Evolutionary conservation across 2,797 vertebrate genomes (phyloP).

Genomic region (Nannoperca obscura): DNA sequence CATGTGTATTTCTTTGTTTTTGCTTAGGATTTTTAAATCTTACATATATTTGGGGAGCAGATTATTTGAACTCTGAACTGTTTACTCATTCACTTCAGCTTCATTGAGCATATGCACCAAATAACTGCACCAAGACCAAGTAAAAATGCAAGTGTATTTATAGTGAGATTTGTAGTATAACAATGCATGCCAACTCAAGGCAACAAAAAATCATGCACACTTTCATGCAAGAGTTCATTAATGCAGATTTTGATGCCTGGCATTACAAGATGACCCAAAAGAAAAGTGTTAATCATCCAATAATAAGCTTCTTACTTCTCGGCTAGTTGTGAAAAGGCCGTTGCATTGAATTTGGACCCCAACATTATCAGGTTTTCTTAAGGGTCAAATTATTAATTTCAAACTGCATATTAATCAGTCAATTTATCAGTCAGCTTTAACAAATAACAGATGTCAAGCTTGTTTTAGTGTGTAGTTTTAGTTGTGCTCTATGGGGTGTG

Average conservation of each 20-base stretch:
- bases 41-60: not conserved
- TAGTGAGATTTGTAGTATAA: not conserved
- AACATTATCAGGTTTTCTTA: constrained; percentile 1
- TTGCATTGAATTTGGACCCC: not conserved
- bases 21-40: not conserved
- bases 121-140: no score
- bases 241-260: not conserved
- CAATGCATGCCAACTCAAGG: not conserved
- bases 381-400: constrained; percentile 29
- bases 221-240: not conserved
- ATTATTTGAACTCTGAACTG: not conserved
- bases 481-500: constrained; percentile 10
- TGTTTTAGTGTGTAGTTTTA: constrained; percentile 15
- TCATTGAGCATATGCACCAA: no score
- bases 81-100: not conserved
- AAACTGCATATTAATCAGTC: constrained; percentile 13
- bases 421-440: constrained; percentile 20
- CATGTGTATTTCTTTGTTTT: not conserved
- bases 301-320: constrained; percentile 1
- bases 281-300: not conserved
- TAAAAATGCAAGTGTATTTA: not conserved
- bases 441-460: constrained; percentile 19
- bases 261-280: not conserved
- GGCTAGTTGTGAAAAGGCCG: not conserved
- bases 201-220: no score